Base-by-base conservation (phyloP, 2,113 vertebrate genomes). In the Caretta caretta region DNA sequence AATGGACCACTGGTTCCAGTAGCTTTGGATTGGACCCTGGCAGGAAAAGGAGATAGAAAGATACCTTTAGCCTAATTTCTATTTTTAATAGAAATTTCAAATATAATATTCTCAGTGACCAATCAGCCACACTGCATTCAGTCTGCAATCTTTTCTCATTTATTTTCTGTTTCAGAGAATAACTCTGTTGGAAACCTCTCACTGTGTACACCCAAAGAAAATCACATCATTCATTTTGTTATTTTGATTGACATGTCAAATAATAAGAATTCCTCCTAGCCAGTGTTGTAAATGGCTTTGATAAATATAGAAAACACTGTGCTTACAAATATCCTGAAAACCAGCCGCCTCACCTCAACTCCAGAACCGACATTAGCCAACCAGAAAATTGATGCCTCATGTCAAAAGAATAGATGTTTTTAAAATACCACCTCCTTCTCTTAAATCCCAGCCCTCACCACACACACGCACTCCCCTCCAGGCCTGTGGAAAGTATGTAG, bases 131-230 rank as follows among this genome's bases (percentile, higher is more conserved):
- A 31, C 57, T 31, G 31, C 11, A 14, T 59, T 59, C 57, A 59
- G 25, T 29, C 31, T 59, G 25, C 27, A 11, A 90, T 3, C 1
- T 0, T 78, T 93, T 38, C 51, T 59, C 42, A 51, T 94, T 94
- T 93, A 80, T 90, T 96, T 94, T 93, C 56, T 92, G n/a, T 87
- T 88, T 94, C 93, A 84, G 86, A 72, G 93, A 96, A 87, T 92
- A 95, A 92, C 93, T 51, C 88, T 90, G 8, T 24, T 94, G 88
- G 88, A 95, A 97, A 93, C 84, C 83, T 76, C 84, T 85, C 92
- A 90, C 79, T 91, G 91, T 92, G 94, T 89, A 96, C 65, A 91
- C 59, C 81, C 86, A 69, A 80, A 81, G 84, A 57, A 42, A 93
- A 16, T 84, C 90, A 89, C 94, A 96, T 82, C 80, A 93, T 59